Evolutionary conservation across 2,797 vertebrate species (phyloP), one percentile per base, ranked within the genome.

Genomic region (Anabacerthia variegaticeps): DNA sequence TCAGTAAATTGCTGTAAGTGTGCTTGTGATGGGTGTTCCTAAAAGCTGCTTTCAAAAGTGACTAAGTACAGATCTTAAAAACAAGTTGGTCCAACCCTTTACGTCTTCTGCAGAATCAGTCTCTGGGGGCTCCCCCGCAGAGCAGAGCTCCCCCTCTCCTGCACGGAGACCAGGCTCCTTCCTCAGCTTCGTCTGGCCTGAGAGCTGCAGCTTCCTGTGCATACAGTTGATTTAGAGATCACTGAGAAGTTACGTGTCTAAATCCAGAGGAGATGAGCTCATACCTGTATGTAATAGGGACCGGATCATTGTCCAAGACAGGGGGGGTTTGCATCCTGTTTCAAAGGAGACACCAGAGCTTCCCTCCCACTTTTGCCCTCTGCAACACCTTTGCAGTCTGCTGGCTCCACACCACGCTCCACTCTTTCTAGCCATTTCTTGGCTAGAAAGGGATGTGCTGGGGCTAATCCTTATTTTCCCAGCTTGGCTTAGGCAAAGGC

Each of bases 251-350:
- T 86, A 55, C 4, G 11, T 55, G 43, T 52, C 76, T 85, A 81
- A 88, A 88, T 76, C 74, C 84, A 85, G 86, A 78, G 52, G 52
- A 73, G 75, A 92, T 94, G 90, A 92, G 88, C 85, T 97, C 94
- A 95, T 85, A 37, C 14, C 6, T 72, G 4, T 73, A 7, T 92
- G 92, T 92, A 94, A 94, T 27, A 49, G 67, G 88, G 75, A 74
- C 48, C 44, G 37, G 79, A 74, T 91, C 55, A 85, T 56, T 87
- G 80, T 44, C 89, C 85, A 58, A 75, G 81, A 73, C 52, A 41
- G 20, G 56, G 59, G 34, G 28, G 59, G 84, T 91, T 85, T 83
- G 82, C 58, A 28, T 92, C 75, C 62, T 52, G 12, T 58, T 94
- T 71, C 79, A 71, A 22, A 69, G 58, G 39, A 79, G 72, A 59